These are phyloP conservation scores for Aphaenogaster ashmeadi DNA, from an alignment of 1,140 invertebrate species.

Conservation along the genomic window DNA sequence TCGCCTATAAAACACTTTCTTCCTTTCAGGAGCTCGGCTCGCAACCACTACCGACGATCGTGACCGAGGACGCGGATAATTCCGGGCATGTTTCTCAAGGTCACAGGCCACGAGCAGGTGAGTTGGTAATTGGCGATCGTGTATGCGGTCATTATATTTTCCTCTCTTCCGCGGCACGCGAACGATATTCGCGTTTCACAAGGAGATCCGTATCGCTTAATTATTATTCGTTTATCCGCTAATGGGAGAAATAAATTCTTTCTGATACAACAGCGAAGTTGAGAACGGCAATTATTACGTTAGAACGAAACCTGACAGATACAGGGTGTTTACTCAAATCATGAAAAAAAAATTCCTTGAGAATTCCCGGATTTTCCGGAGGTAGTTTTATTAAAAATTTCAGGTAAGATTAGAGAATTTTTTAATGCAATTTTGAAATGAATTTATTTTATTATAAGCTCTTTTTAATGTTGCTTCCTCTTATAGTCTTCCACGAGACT, in stretches of 20 bases:
- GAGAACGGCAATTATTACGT: neutral
- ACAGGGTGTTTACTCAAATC: too few species aligned
- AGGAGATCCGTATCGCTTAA: neutral
- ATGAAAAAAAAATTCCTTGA: too few species aligned
- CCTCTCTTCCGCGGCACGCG: neutral
- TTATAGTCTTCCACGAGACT: too few species aligned
- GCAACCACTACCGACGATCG: conserved; percentile 89
- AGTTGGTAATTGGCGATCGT: conserved; percentile 28
- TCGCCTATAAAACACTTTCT: conserved; percentile 61
- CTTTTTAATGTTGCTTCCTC: too few species aligned
- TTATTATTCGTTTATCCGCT: neutral
- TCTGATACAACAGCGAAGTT: neutral
- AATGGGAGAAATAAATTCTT: neutral
- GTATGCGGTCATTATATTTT: neutral
- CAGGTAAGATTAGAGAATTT: too few species aligned
- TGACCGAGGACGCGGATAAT: conserved; percentile 85
- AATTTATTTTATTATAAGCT: too few species aligned
- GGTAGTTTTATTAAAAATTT: too few species aligned
- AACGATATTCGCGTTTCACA: neutral
- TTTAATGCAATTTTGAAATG: too few species aligned
- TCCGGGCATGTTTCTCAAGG: conserved; percentile 79
- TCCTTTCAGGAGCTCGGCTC: conserved; percentile 89
- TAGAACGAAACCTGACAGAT: neutral
- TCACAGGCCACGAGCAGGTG: conserved; percentile 84
- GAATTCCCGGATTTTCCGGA: too few species aligned